These are phyloP conservation scores for Trissolcus brochymenae DNA, from an alignment of 2,888 invertebrate species.

Conservation along the genomic window DNA sequence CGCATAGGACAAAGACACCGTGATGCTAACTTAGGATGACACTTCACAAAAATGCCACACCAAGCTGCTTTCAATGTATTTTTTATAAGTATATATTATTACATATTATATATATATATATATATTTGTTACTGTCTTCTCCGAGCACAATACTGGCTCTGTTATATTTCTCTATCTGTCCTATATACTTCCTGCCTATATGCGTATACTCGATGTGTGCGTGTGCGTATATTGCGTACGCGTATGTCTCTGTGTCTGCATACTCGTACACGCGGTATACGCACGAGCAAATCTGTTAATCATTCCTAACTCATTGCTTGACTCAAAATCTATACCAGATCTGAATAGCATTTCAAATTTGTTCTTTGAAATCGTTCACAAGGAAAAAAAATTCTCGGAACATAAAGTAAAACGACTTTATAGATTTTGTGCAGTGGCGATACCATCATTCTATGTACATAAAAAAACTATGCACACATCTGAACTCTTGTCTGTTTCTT, in stretches of 20 bases:
- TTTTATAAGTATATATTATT: conserved; percentile 67
- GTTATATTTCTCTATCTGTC: conserved; percentile 66
- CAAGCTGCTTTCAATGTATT: conserved; percentile 76
- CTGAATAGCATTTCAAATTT: neutral
- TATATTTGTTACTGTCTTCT: conserved; percentile 61
- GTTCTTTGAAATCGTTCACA: neutral
- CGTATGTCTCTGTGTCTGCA: conserved; percentile 39
- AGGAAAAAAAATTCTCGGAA: neutral
- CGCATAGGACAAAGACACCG: conserved; percentile 59
- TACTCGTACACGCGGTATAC: neutral
- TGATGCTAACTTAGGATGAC: conserved; percentile 48
- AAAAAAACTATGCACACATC: conserved; percentile 57
- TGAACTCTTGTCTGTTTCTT: conserved; percentile 42
- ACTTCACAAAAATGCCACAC: conserved; percentile 68
- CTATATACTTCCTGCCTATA: conserved; percentile 64
- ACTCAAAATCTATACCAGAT: conserved; percentile 40
- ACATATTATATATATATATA: conserved; percentile 60
- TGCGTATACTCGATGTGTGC: conserved; percentile 52
- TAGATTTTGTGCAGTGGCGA: conserved; percentile 40
- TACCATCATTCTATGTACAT: conserved; percentile 38
- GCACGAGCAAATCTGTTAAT: conserved; percentile 22
- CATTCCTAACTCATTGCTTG: conserved; percentile 38
- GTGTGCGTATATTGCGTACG: conserved; percentile 46
- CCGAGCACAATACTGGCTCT: conserved; percentile 67
- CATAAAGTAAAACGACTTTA: conserved; percentile 6